phyloP scores from a whole-genome alignment of 2,888 invertebrate species.

The Rhagonycha lutea region DNA sequence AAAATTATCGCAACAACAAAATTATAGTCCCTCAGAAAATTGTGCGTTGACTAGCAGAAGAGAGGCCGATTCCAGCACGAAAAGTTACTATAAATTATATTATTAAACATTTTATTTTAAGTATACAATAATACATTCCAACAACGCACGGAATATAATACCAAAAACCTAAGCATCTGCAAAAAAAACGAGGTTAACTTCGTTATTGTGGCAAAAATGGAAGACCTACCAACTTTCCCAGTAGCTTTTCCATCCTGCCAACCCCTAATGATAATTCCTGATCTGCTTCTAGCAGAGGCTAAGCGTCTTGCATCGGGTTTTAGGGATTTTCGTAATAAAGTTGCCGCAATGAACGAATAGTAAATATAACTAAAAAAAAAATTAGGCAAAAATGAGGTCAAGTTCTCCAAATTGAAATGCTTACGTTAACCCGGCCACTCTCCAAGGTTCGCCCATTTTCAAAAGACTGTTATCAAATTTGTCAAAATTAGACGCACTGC shows the following conservation, averaged over 20 bases:
- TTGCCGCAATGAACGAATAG: constrained; percentile 43
- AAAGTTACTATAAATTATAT: no score
- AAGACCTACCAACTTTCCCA: background rate
- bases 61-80: no score
- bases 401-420: constrained; percentile 3
- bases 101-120: background rate
- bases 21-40: no score
- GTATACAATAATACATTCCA: background rate
- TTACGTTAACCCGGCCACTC: constrained; percentile 30
- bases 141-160: background rate
- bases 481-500: background rate
- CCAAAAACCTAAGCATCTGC: background rate
- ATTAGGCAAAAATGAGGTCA: background rate
- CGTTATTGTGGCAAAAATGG: background rate
- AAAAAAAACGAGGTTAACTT: background rate
- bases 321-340: constrained; percentile 37
- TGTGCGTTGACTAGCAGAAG: no score
- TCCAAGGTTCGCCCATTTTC: constrained; percentile 17
- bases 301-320: constrained; percentile 35
- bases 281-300: constrained; percentile 30
- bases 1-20: no score
- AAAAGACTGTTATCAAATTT: background rate
- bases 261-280: constrained; percentile 34
- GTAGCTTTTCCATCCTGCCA: constrained; percentile 31
- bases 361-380: constrained; percentile 38